Evolutionary conservation across 2,113 vertebrate genomes (phyloP), one percentile per base, ranked within the genome.

Genomic region (Otocyon megalotis): DNA sequence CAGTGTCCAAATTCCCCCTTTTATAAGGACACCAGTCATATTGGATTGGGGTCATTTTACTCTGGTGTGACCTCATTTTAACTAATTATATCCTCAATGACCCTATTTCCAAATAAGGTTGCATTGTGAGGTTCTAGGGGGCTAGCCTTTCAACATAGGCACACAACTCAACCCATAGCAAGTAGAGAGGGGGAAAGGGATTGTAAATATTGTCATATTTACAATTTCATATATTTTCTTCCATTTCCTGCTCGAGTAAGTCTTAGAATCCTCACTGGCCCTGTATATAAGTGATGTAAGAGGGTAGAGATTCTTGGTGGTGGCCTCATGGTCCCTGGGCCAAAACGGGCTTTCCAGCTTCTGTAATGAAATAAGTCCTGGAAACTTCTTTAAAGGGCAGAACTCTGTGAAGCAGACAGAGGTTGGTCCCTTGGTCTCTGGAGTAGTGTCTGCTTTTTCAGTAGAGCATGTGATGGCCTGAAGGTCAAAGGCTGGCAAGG

Each of bases 211-310:
- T 30, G 20, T 48, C 20, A 43, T 43, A 43, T 19, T 6, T 82
- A 24, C 1, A 5, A 26, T 50, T 77, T 84, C 15, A 48, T 16
- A 20, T 48, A 65, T 28, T 24, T 37, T 96, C 24, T n/a, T 53
- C 43, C 12, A 54, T 5, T 35, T 65, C 79, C 0, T 22, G 43
- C 54, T 79, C 5, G 11, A 16, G 20, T n/a, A 14, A 30, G 19
- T 56, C 54, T 72, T 62, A 11, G 37, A 56, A 65, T 56, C 48
- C 35, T 48, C 56, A 2, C 3, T 19, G 48, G 48, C 6, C 50
- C 0, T 54, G 5, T 1, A 15, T 54, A 11, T 32, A 15, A 24
- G 16, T 11, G 5, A 60, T 35, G 43, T 69, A 22, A 0, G 14
- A 77, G 24, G 32, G 4, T 6, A 20, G 24, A 28, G 37, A 43